Base-by-base conservation (phyloP, 2,888 invertebrate genomes). In the Branchinecta sandiegonensis region DNA sequence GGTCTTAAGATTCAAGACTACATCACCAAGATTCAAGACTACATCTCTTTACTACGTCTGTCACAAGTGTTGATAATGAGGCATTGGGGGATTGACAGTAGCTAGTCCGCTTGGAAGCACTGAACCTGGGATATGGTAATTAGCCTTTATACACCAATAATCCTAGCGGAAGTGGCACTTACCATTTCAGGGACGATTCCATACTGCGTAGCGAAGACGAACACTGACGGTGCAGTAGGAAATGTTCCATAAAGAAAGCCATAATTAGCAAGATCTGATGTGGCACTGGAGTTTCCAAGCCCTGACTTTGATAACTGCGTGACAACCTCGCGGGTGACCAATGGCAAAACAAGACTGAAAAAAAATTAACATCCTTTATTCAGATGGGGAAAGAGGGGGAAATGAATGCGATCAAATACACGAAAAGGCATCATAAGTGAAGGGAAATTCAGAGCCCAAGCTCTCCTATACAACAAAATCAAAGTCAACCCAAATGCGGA, bases 161-260 rank as follows among this genome's bases (percentile, higher is more conserved):
- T 37, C 37, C 37, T 37, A 37, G 37, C 37, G 37, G 37, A 4
- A 37, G 37, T 37, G 23, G 9, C 12, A 8, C 81, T 80, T 77
- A 92, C 91, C 82, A 94, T 80, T 79, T 94, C 93, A 69, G 89
- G 84, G 76, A 91, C 92, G 68, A 92, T 78, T 72, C 86, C 85
- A 77, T 94, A 94, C 72, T 91, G 86, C 64, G 89, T 85, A 1
- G 95, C 91, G 78, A 94, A 93, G 5, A 96, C 92, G 77, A 95
- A 94, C 0, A 94, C 90, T n/a, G 92, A 92, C 0, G 95, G 95
- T 1, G 95, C 95, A 1, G 94, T 87, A 0, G 96, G 96, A 77
- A 96, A 90, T 0, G 94, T 94, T 68, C 96, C 95, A 76, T 95
- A 95, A 0, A 96, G 81, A 79, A 96, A 96, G 0, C 92, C 95